Base-by-base conservation (phyloP, 2,797 vertebrate genomes). In the Cryptoblepharus egeriae region DNA sequence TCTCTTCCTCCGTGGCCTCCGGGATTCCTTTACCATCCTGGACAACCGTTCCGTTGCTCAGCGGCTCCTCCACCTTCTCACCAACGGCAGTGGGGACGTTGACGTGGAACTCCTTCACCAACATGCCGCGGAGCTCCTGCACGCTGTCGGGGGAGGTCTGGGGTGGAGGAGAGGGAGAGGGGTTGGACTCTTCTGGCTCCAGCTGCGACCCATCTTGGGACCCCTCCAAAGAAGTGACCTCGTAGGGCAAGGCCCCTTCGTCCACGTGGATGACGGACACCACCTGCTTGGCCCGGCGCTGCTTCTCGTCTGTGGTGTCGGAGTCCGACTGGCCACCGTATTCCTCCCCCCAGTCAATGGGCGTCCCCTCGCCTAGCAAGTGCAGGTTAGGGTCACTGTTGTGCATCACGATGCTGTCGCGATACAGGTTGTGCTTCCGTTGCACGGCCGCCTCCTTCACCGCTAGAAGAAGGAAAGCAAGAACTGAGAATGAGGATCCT, bases 401-500 rank as follows among this genome's bases (percentile, higher is more conserved):
- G 90, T 95, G 97, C 94, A 99, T 94, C 28, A 99, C 95, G 57
- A 99, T 95, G 95, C 99, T 99, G 96, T 99, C 99, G 0, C 98
- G 95, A 95, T 97, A 99, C 15, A 99, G 96, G 89, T 99, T 99
- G 93, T 99, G 98, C 87, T 96, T 98, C 85, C 97, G 94, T 96
- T 99, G 98, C 87, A 97, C 97, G 0, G 98, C 99, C 0, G 98
- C 99, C 86, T 99, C 99, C 93, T 99, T 99, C 94, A 99, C 99
- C 1, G 98, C 98, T 99, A 93, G 0, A 22, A 85, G 45, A 55
- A 10, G 22, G 13, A 1, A 74, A 26, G 9, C 71, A 58, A 8
- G 2, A 0, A 67, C 28, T 3, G 0, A 32, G 2, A 18, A 57
- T 11, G 1, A 15, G 32, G 63, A 35, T 32, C 22, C 18, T 65